Evolutionary conservation across 2,797 vertebrate species (phyloP), one percentile per base, ranked within the genome.

Genomic region (Brachyalestes nurse): DNA sequence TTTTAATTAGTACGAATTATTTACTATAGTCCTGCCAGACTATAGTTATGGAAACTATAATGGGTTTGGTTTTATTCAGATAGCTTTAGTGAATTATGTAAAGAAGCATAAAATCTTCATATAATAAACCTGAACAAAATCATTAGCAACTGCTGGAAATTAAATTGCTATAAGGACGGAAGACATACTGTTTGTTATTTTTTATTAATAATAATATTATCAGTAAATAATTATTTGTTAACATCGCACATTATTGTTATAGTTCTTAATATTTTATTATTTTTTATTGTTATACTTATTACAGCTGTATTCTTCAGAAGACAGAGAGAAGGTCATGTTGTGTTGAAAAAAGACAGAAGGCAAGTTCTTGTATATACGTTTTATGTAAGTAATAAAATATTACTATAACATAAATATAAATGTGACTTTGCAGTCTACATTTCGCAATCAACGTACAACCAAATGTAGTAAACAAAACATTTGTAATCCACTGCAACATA

Each of bases 341-440:
- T 34, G 34, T 92, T 79, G 93, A 97, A 96, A 8, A 95, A 97
- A 95, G 93, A 98, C 97, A 97, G 92, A 92, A 95, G 94, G 96
- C 95, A 87, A 94, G 92, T 96, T 95, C 96, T 95, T 96, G 96
- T 96, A 96, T 97, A 97, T 97, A 97, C 96, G 96, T 95, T 99
- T 99, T 99, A 99, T 99, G 97, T 96, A 96, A 98, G 97, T 98
- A 99, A 98, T 99, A 98, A 98, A 98, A 99, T 98, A 99, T 98
- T 97, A 98, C 97, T 98, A 97, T 97, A 98, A 98, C 98, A 99
- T 98, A 99, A 99, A 98, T 98, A 98, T 96, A 96, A 97, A 97
- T 96, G 96, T 93, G 96, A 97, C 96, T 96, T 96, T 93, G 93
- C 95, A 96, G 96, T 97, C 96, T 96, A 98, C 96, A 97, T 95